Conservation (phyloP, 2,888 invertebrate species). For the Arge pagana region DNA sequence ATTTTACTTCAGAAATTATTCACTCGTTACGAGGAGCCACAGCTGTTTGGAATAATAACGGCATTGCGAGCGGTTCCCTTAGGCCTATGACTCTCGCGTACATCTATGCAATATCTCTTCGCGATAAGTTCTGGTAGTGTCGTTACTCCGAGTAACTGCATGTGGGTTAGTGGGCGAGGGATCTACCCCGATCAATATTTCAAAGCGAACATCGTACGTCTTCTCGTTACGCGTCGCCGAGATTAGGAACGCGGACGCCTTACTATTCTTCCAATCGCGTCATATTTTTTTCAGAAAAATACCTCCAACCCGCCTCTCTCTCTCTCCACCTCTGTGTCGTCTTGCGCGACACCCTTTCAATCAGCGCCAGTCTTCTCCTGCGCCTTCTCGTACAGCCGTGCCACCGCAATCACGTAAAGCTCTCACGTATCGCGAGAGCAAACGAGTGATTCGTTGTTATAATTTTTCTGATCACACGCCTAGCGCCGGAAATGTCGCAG, state of each 20-base stretch:
- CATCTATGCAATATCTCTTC: not conserved
- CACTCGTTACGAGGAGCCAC: slow-evolving; percentile 9
- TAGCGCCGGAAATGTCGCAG: too few species aligned
- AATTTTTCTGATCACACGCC: too few species aligned
- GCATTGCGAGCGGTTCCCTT: too few species aligned
- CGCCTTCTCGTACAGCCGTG: too few species aligned
- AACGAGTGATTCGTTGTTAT: too few species aligned
- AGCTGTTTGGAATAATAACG: slow-evolving; percentile 3
- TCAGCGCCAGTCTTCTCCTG: too few species aligned
- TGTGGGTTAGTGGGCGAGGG: slow-evolving; percentile 16
- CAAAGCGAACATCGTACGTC: slow-evolving; percentile 37
- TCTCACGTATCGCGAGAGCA: too few species aligned
- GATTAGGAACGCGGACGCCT: slow-evolving; percentile 35
- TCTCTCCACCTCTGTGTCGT: not conserved
- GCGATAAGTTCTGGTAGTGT: slow-evolving; percentile 1
- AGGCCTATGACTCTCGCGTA: not conserved
- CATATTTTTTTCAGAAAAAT: too few species aligned
- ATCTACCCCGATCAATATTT: slow-evolving; percentile 34
- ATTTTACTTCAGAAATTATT: not conserved
- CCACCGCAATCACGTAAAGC: too few species aligned
- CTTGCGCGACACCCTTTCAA: not conserved
- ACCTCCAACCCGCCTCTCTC: not conserved
- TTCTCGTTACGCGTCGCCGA: slow-evolving; percentile 34
- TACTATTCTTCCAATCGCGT: too few species aligned
- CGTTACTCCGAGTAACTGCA: slow-evolving; percentile 17